These are phyloP conservation scores for Tyrannus savana DNA, from an alignment of 2,113 vertebrate species.

Conservation along the genomic window DNA sequence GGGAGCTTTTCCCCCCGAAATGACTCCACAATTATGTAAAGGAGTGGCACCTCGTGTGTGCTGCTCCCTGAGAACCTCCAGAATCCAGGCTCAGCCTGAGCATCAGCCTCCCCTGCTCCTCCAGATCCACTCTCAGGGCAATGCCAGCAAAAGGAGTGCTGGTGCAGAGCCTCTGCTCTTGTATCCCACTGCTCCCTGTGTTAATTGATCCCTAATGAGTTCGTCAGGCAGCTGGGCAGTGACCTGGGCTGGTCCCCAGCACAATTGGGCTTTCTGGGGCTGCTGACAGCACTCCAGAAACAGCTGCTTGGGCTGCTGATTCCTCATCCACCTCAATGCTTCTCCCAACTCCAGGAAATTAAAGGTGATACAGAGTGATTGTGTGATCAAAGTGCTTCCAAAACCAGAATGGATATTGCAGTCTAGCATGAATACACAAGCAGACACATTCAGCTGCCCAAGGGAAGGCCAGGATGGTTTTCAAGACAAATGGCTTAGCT, in stretches of 20 bases:
- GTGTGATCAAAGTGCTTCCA: not conserved
- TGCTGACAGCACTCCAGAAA: not conserved
- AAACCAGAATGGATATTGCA: not conserved
- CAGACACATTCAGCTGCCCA: not conserved
- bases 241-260: not conserved
- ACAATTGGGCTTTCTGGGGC: not conserved
- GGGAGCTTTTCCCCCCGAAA: not conserved
- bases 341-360: not conserved
- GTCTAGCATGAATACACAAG: not conserved
- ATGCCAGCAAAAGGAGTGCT: fast-evolving
- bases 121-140: fast-evolving
- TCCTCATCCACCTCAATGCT: fast-evolving
- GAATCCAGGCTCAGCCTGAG: fast-evolving
- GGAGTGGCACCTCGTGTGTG: fast-evolving
- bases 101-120: not conserved
- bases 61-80: fast-evolving
- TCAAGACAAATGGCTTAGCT: not conserved
- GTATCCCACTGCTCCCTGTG: not conserved
- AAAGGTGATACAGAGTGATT: not conserved
- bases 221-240: not conserved
- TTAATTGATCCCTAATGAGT: not conserved
- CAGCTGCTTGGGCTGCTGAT: not conserved
- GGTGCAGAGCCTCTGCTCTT: fast-evolving
- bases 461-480: not conserved
- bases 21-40: fast-evolving